phyloP scores from a whole-genome alignment of 23 tunicate genomes.

The Pegea sp. region DNA sequence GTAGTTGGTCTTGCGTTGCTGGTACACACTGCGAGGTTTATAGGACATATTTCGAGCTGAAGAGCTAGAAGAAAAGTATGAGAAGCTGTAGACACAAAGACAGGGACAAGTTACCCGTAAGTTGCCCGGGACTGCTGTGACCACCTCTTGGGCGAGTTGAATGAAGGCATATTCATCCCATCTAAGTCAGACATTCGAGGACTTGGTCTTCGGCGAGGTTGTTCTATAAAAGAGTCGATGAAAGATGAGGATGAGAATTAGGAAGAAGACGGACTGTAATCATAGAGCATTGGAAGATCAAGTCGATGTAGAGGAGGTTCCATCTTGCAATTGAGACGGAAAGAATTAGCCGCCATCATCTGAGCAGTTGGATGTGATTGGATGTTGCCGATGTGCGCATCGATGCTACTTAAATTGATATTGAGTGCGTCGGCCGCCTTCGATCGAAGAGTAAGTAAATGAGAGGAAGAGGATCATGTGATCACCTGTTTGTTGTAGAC shows the following conservation, averaged over 20 bases:
- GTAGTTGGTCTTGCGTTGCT: constrained; percentile 23
- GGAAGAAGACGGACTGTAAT: too few species aligned
- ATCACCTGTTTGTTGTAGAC: constrained; percentile 65
- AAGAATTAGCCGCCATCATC: constrained; percentile 92
- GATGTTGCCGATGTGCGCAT: constrained; percentile 76
- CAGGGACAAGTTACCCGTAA: too few species aligned
- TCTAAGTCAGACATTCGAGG: too few species aligned
- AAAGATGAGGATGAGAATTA: too few species aligned
- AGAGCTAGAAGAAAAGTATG: too few species aligned
- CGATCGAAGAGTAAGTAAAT: not conserved
- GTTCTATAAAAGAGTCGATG: too few species aligned
- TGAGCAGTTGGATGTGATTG: constrained; percentile 39
- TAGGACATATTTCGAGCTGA: too few species aligned
- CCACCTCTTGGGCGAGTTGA: too few species aligned
- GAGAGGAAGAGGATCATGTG: not conserved
- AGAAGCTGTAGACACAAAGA: too few species aligned
- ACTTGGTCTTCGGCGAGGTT: too few species aligned
- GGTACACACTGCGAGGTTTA: constrained; percentile 5
- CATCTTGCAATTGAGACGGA: constrained; percentile 68
- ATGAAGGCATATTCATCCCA: too few species aligned
- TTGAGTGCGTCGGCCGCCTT: constrained; percentile 74
- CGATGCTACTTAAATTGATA: constrained; percentile 40
- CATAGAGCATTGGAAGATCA: constrained; percentile 54
- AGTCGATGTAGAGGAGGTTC: constrained; percentile 57
- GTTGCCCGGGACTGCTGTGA: too few species aligned